phyloP scores from a whole-genome alignment of 1,140 invertebrate genomes.

The Lanistes nyassanus region DNA sequence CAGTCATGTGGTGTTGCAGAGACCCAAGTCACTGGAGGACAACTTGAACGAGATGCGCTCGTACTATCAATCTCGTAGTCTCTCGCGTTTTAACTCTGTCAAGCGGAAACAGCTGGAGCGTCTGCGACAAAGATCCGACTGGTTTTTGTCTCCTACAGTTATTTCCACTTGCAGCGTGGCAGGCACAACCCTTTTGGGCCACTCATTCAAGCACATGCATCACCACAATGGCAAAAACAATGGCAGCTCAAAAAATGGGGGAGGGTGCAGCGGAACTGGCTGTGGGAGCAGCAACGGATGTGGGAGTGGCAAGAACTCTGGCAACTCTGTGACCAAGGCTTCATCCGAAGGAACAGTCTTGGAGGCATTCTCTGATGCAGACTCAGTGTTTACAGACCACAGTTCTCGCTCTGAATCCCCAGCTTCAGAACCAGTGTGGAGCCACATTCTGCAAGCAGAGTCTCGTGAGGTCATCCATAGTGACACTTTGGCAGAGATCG shows the following conservation, averaged over 20 bases:
- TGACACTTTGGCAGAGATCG: constrained; percentile 53
- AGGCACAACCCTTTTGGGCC: constrained; percentile 35
- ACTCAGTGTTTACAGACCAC: constrained; percentile 60
- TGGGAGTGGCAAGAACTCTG: constrained; percentile 31
- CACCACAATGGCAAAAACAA: constrained; percentile 17
- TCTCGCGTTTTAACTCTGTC: constrained; percentile 62
- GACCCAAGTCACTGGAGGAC: constrained; percentile 62
- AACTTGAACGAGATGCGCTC: constrained; percentile 56
- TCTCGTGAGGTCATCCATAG: constrained; percentile 58
- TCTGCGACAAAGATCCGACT: constrained; percentile 60
- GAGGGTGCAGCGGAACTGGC: constrained; percentile 19
- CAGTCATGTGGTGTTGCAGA: constrained; percentile 39
- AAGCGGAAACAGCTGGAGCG: constrained; percentile 62
- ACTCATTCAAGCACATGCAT: constrained; percentile 9
- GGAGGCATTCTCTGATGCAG: constrained; percentile 56
- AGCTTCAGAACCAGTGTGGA: constrained; percentile 57
- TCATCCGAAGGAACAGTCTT: constrained; percentile 60
- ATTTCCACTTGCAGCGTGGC: constrained; percentile 25
- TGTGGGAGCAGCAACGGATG: constrained; percentile 8
- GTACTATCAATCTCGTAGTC: constrained; percentile 48
- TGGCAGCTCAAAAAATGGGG: not conserved
- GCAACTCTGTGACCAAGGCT: constrained; percentile 58
- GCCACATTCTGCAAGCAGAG: constrained; percentile 40
- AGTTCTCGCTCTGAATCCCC: constrained; percentile 60
- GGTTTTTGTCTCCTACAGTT: constrained; percentile 59